Base-by-base conservation (phyloP, 2,888 invertebrate genomes). In the Seira ritae region DNA sequence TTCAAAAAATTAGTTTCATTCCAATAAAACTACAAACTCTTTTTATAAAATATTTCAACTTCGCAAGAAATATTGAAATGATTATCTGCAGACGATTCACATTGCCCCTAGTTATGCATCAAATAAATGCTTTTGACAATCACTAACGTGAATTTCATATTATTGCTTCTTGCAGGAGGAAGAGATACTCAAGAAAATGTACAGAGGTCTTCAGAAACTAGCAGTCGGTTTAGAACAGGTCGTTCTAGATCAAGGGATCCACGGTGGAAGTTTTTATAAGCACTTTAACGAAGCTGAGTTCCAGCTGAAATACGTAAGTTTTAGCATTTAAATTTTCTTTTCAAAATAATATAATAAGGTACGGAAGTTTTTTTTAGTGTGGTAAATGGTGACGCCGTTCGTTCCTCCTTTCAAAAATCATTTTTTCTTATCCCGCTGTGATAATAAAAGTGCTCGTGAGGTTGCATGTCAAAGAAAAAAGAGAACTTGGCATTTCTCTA, bases 141-240 rank as follows among this genome's bases (percentile, higher is more conserved):
- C 50, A 15, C 50, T 50, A 50, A 50, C 3, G 50, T 15, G 15
- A n/a, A n/a, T n/a, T n/a, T n/a, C n/a, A n/a, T n/a, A n/a, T n/a
- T n/a, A n/a, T n/a, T n/a, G 12, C 3, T 50, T 1, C 17, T 91
- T 91, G 2, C 91, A 93, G 93, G 90, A 93, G 82, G 91, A 92
- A 76, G 90, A 90, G 20, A 90, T 91, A 15, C 91, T 95, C 88
- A 92, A 93, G 73, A 91, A 93, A 78, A 92, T 94, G 90, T 95
- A 94, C 91, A 92, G 93, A 89, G 93, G 93, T 87, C 91, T 95
- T 90, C 95, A 95, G 91, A 93, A 93, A 91, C 92, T 94, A 84
- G 94, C 95, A 0, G 94, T 95, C 4, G 94, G 94, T 31, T 90
- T 95, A 80, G 93, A 95, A 89, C 93, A 94, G 89, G 92, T 95